Evolutionary conservation across 2,113 vertebrate species (phyloP).

Genomic region (Zapornia atra): DNA sequence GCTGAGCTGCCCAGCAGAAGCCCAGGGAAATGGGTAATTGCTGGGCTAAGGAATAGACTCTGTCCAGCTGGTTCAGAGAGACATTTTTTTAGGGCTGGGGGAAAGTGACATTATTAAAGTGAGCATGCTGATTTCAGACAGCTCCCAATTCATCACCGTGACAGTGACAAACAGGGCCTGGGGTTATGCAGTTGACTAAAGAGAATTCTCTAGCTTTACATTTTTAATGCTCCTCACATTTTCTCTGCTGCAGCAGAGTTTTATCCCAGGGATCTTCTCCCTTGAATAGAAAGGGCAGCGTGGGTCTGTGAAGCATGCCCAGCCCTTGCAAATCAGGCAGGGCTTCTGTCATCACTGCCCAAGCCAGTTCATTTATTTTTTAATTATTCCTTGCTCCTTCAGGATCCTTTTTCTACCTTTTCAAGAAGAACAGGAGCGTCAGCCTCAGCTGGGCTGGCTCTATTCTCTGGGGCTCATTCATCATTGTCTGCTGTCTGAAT

Average conservation of each 20-base stretch:
- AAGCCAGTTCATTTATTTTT: constrained; percentile 39
- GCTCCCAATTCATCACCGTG: constrained; percentile 38
- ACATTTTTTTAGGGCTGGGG: neutral
- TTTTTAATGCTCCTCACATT: constrained; percentile 49
- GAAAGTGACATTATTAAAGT: constrained; percentile 21
- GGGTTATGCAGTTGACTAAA: constrained; percentile 36
- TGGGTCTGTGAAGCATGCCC: constrained; percentile 17
- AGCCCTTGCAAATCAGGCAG: constrained; percentile 49
- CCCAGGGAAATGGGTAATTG: neutral
- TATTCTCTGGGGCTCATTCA: constrained; percentile 55
- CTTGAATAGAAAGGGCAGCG: constrained; percentile 55
- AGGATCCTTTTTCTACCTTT: constrained; percentile 48
- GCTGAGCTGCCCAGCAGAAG: neutral
- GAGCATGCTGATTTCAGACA: constrained; percentile 14
- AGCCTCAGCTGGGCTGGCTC: constrained; percentile 58
- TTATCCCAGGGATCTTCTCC: constrained; percentile 44
- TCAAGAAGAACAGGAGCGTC: constrained; percentile 34
- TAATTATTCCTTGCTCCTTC: constrained; percentile 56
- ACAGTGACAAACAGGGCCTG: constrained; percentile 37
- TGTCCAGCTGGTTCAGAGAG: constrained; percentile 50
- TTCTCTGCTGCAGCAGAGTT: constrained; percentile 10
- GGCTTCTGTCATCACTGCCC: constrained; percentile 29
- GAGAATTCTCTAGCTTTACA: constrained; percentile 70
- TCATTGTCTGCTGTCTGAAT: constrained; percentile 68
- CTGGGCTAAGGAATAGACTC: neutral